Base-by-base conservation (phyloP, 2,888 invertebrate species). In the Anarsia innoxiella region DNA sequence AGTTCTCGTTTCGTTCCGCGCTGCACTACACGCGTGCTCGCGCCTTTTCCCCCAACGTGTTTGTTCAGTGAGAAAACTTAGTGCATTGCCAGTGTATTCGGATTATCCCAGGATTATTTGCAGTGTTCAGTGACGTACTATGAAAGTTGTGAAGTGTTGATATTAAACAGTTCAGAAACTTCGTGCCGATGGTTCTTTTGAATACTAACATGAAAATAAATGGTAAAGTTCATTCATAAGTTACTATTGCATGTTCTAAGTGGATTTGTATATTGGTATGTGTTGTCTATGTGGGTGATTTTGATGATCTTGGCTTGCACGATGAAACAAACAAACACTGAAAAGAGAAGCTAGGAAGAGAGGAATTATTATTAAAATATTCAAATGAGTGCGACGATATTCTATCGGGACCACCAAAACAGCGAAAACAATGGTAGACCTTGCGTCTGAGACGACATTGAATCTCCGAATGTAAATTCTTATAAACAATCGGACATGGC, bases 201-300 rank as follows among this genome's bases (percentile, higher is more conserved):
- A 83, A 84, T 69, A 77, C 62, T 80, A 83, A 76, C 71, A 83
- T 84, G 83, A 82, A 83, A 84, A 83, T 84, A 61, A 76, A 78
- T 72, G 83, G 83, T 84, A 84, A 84, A 68, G 63, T 66, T 58
- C 59, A 60, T 49, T 54, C 53, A 61, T 41, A 31, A 46, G 42
- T 36, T 51, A 48, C 54, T n/a, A n/a, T 50, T 61, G 63, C 63
- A 63, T 61, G 62, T 38, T 30, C 47, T 46, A 42, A 41, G 51
- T 60, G 60, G 61, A 64, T 70, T 55, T 73, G 58, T 66, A 62
- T 48, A 60, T 58, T 66, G 57, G 52, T 72, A 59, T 68, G 66
- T 65, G 49, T 65, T 64, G 49, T 57, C 53, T 68, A 66, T 64
- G 46, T 68, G 68, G 56, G 76, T 70, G 70, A 66, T 61, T n/a